Evolutionary conservation across 2,113 vertebrate species (phyloP).

Genomic region (Dicaeum eximium): DNA sequence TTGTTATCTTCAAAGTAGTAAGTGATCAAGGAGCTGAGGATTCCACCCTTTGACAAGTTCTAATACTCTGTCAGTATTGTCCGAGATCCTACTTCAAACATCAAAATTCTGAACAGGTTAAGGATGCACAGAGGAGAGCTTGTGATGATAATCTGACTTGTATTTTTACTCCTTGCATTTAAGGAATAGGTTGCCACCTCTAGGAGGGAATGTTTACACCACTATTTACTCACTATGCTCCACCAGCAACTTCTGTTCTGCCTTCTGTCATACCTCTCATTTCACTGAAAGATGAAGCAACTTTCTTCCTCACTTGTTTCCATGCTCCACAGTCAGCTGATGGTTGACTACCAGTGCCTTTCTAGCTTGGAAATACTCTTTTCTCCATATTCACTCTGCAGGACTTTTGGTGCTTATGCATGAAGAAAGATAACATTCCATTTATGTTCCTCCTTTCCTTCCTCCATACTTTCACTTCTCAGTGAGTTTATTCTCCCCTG

Average conservation of each 20-base stretch:
- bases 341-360: not conserved
- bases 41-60: not conserved
- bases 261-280: not conserved
- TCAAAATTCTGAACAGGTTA: not conserved
- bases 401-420: not conserved
- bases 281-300: not conserved
- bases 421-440: not conserved
- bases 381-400: not conserved
- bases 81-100: not conserved
- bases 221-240: not conserved
- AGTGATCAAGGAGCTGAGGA: not conserved
- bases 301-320: not conserved
- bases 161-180: not conserved
- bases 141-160: not conserved
- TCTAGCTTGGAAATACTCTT: not conserved
- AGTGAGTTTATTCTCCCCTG: not conserved
- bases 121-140: not conserved
- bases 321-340: not conserved
- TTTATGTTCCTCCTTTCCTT: not conserved
- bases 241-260: not conserved
- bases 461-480: not conserved
- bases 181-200: not conserved
- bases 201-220: fast-evolving
- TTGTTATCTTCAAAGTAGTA: not conserved
- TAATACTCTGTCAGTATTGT: not conserved